Base-by-base conservation (phyloP, 2,888 invertebrate species). In the Xylophagus ater region DNA sequence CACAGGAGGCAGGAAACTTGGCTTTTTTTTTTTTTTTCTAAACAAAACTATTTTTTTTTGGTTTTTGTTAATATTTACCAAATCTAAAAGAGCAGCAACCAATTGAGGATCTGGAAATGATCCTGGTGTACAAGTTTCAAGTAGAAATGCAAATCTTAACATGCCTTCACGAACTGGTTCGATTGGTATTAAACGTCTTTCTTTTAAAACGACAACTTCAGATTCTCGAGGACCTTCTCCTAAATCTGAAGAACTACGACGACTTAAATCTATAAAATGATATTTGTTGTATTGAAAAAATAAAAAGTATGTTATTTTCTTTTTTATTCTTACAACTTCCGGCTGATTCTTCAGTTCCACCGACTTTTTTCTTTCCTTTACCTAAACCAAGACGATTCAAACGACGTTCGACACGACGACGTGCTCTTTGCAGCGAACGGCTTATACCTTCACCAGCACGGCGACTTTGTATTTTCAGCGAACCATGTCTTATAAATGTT, bases 61-160 rank as follows among this genome's bases (percentile, higher is more conserved):
- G 15, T n/a, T 33, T 40, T 15, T 20, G 34, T 28, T 33, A 30
- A 30, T 24, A 56, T 68, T 66, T 67, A 94, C 96, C 74, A 98
- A 71, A 65, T 97, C 96, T 34, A 98, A 67, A 35, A 93, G 71
- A 4, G 96, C 93, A 0, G 90, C 93, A 60, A 98, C 79, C 21
- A 99, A 73, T 51, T 94, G 88, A 3, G 96, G 84, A 68, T 99
- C 98, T 0, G 98, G 98, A 38, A 97, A 82, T 0, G 87, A 79
- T 0, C 98, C 98, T 0, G 98, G 98, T 42, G 88, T 84, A 49
- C 93, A 93, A 8, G 90, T 90, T 65, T 98, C 97, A 47, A 98
- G 62, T 21, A 98, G 68, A 61, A 98, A 93, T 30, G 84, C 82
- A 57, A 98, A 83, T 29, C 96, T 69, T 24, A 83, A 69, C 71